Conservation (phyloP, 2,113 vertebrate species). For the Cervus canadensis region DNA sequence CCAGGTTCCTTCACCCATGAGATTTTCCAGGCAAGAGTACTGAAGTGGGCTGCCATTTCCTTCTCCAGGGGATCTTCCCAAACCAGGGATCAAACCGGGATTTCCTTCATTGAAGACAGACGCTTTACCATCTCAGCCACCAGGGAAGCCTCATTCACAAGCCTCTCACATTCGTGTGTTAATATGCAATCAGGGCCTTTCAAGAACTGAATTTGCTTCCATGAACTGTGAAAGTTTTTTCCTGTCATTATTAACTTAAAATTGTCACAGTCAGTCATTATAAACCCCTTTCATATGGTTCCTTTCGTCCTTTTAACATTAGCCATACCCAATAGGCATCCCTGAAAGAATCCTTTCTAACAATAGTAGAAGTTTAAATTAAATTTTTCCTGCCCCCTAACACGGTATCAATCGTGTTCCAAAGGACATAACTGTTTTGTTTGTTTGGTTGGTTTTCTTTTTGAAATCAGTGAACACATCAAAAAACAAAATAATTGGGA, state of each 20-base stretch:
- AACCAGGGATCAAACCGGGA: background rate
- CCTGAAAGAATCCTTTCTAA: background rate
- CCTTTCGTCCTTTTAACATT: background rate
- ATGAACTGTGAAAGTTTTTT: background rate
- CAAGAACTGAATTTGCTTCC: background rate
- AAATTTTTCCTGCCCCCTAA: background rate
- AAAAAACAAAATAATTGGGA: constrained; percentile 1
- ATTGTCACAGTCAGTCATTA: background rate
- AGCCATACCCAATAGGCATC: background rate
- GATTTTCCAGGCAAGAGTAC: background rate
- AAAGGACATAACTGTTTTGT: background rate
- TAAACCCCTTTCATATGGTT: background rate
- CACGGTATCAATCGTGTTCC: background rate
- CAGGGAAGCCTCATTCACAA: background rate
- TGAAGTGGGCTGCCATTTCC: background rate
- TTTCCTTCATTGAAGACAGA: background rate
- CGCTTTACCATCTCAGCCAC: background rate
- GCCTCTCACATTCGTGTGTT: background rate
- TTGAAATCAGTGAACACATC: background rate
- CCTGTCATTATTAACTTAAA: background rate
- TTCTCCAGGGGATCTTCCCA: background rate
- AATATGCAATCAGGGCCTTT: background rate
- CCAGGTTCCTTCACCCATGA: background rate
- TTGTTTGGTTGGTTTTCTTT: background rate
- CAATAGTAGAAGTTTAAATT: background rate